phyloP scores from a whole-genome alignment of 2,113 vertebrate species.

The Urocolius indicus region DNA sequence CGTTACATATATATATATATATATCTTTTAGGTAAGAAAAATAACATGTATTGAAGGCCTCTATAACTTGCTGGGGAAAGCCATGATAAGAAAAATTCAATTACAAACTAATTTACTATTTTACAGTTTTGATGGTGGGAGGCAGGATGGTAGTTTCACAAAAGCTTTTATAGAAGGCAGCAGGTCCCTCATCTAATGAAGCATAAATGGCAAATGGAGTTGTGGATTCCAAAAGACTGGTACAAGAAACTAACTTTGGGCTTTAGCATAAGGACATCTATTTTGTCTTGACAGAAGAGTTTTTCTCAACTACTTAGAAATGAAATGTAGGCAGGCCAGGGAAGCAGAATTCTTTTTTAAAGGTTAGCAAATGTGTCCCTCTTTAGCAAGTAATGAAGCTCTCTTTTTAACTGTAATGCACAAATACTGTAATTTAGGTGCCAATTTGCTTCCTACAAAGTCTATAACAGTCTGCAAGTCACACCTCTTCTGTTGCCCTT shows the following conservation, averaged over 20 bases:
- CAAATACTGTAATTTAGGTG: not conserved
- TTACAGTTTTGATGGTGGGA: not conserved
- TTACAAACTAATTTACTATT: conserved; percentile 40
- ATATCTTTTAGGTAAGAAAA: conserved; percentile 14
- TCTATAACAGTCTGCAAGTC: not conserved
- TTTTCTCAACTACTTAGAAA: not conserved
- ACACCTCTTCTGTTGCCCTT: not conserved
- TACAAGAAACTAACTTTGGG: not conserved
- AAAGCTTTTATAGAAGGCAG: not conserved
- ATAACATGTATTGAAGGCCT: not conserved
- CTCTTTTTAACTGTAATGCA: not conserved
- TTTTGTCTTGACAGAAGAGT: not conserved
- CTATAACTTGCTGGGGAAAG: not conserved
- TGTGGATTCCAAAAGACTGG: not conserved
- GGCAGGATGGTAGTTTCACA: not conserved
- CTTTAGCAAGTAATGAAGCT: not conserved
- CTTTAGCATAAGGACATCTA: not conserved
- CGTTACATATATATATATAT: not conserved
- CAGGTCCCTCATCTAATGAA: not conserved
- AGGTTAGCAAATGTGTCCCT: not conserved
- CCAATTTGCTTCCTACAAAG: not conserved
- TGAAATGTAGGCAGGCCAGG: not conserved
- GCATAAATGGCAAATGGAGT: not conserved
- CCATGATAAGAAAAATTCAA: conserved; percentile 34
- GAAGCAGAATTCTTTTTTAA: not conserved